Evolutionary conservation across 2,888 invertebrate species (phyloP), one percentile per base, ranked within the genome.

Genomic region (Venustoraphidia nigricollis): DNA sequence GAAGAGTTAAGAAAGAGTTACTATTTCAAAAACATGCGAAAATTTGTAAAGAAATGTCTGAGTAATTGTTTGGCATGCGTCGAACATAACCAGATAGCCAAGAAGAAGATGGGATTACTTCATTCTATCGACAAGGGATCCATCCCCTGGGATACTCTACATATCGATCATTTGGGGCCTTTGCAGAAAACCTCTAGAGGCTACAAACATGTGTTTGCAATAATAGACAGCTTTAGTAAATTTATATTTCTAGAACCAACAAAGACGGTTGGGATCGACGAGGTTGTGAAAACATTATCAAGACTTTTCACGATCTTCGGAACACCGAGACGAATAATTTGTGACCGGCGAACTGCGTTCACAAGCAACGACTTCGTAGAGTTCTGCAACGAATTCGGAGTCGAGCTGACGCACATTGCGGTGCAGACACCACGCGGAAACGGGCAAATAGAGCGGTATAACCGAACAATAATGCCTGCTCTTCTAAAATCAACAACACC

Each of bases 161-260:
- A 63, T 47, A 46, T 59, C 6, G 62, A 63, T 49, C 58, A 62
- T 51, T 45, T 62, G 14, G 60, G 61, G 17, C 63, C 61, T 9
- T 50, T 64, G 48, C 46, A 51, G 3, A 48, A 55, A 13, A 62
- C 60, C 2, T 51, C 53, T 11, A 61, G 61, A 46, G 51, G 52
- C 13, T 60, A 60, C 45, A 52, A 54, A 34, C 51, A 61, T 47
- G 51, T 62, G 10, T 56, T 63, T 8, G 58, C 52, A 1, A 53
- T 62, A 1, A 50, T 61, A 5, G 63, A 64, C 44, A 56, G 48
- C 2, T 61, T 61, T 45, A 52, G 58, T 1, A 62, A 62, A 47
- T 62, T 59, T 47, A 51, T 51, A 1, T 61, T 60, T 61, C 34
- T 62, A 3, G 60, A 60, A 49, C 52, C 59, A 1, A 59, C 57